These are phyloP conservation scores for Periparus ater DNA, from an alignment of 2,797 vertebrate genomes.

Conservation along the genomic window DNA sequence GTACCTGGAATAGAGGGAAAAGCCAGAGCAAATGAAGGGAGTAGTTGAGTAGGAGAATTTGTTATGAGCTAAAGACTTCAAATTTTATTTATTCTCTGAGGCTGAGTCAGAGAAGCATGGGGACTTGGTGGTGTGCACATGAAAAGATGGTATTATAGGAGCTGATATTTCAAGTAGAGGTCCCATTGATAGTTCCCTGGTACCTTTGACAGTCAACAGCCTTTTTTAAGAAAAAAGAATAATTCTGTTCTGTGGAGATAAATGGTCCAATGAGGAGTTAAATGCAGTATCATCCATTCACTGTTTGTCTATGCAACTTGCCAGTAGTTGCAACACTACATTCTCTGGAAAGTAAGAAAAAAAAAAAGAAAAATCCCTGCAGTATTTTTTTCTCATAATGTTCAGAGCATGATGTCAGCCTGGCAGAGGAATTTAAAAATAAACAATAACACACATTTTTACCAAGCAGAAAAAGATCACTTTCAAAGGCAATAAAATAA, in stretches of 20 bases:
- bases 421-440: conserved; percentile 47
- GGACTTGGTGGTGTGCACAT: background rate
- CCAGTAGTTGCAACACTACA: conserved; percentile 48
- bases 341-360: conserved; percentile 37
- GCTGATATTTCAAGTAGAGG: background rate
- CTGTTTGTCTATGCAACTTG: conserved; percentile 15
- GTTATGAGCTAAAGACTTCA: background rate
- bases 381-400: conserved; percentile 38
- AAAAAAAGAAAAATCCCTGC: background rate
- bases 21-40: background rate
- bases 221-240: background rate
- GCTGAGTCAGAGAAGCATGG: background rate
- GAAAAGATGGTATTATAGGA: background rate
- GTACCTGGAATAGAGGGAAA: background rate
- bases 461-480: conserved; percentile 7
- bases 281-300: background rate
- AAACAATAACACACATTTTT: conserved; percentile 43
- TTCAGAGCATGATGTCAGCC: conserved; percentile 41
- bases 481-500: conserved; percentile 9
- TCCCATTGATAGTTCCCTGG: background rate
- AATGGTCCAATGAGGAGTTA: background rate
- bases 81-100: background rate
- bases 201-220: background rate
- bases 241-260: background rate
- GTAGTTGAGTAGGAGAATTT: background rate